Conservation (phyloP, 2,113 vertebrate species). For the Lamprotornis superbus region DNA sequence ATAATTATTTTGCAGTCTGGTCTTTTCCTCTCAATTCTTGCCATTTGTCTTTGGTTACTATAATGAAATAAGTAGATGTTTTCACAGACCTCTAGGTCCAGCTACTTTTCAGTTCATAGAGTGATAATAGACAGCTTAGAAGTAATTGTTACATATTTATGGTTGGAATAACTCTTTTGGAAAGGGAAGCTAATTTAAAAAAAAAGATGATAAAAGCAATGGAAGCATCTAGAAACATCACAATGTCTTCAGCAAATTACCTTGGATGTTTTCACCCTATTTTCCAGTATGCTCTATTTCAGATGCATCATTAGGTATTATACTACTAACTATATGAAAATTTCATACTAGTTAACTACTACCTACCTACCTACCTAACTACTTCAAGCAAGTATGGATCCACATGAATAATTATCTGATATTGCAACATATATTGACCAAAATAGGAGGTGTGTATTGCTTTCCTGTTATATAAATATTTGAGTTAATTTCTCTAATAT, state of each 20-base stretch:
- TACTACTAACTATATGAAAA: not conserved
- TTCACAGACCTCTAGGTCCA: not conserved
- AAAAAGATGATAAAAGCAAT: not conserved
- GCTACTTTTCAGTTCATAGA: not conserved
- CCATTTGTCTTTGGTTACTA: not conserved
- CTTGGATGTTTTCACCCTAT: not conserved
- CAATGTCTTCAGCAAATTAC: not conserved
- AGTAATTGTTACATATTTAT: not conserved
- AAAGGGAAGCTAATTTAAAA: not conserved
- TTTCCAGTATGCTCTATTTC: not conserved
- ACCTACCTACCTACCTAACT: not conserved
- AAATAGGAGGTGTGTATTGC: not conserved
- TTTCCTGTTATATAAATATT: not conserved
- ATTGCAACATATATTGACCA: not conserved
- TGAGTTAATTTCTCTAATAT: not conserved
- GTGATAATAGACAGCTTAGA: not conserved
- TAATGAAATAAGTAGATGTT: not conserved
- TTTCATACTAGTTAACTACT: not conserved
- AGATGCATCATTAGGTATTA: not conserved
- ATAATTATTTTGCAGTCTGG: not conserved
- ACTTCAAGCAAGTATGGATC: not conserved
- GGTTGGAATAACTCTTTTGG: not conserved
- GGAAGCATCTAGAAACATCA: not conserved
- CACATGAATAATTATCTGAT: not conserved
- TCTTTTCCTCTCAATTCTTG: not conserved